Evolutionary conservation across 1,140 invertebrate genomes (phyloP), one percentile per base, ranked within the genome.

Genomic region (Tribolium castaneum): DNA sequence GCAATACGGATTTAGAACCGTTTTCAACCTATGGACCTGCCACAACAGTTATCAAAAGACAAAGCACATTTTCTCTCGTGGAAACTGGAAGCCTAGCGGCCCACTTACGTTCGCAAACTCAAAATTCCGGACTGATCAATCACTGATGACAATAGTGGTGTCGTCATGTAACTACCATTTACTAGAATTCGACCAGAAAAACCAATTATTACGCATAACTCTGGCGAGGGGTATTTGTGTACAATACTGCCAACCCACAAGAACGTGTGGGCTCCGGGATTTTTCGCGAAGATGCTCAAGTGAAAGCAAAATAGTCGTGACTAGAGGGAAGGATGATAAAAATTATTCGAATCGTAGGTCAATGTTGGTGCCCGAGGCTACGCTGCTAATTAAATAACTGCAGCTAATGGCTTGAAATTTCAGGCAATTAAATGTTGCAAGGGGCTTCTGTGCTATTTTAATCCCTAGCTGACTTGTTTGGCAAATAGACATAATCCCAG

Each of bases 1-100:
- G 59, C 59, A 66, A 66, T 66, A 66, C 59, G 59, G 59, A 66
- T 66, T 66, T 66, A 35, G 22, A 59, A 59, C 54, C 54, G 54
- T 66, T 66, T 66, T 66, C 30, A 45, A 66, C 59, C 59, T 66
- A 66, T 66, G 59, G 59, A 66, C 16, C 56, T 56, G 52, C 52
- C 52, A 6, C n/a, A 30, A 10, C 39, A 9, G 7, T n/a, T 45
- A 45, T 45, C 39, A 45, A 45, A 22, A 45, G 54, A 66, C 59
- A 66, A 12, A 22, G 59, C 59, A 35, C 14, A 13, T 4, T 45
- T 45, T 45, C 39, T 10, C 39, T 45, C 39, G 7, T 1, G 3
- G 39, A 45, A n/a, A 45, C 25, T 4, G 39, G 9, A 45, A 45
- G n/a, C 2, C 4, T 6, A n/a, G 39, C 39, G n/a, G 5, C 39